Evolutionary conservation across 2,888 invertebrate species (phyloP).

Genomic region (Cosmopolites sordidus): DNA sequence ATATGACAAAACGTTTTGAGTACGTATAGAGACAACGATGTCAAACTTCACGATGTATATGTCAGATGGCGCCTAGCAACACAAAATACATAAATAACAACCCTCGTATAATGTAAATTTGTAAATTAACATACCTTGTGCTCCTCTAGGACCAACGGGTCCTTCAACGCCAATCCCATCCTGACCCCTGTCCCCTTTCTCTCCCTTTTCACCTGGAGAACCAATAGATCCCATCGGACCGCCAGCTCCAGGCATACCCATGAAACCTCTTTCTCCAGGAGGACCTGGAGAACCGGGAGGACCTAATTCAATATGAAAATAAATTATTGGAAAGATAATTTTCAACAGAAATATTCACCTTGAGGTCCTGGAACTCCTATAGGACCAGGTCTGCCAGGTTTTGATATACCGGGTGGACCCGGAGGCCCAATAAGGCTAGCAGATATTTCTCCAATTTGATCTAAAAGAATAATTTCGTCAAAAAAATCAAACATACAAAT

Average conservation of each 20-base stretch:
- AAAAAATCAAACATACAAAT: too few species aligned
- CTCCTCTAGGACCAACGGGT: conserved; percentile 65
- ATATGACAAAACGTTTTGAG: too few species aligned
- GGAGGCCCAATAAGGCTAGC: conserved; percentile 61
- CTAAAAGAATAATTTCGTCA: conserved; percentile 48
- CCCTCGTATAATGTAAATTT: background rate
- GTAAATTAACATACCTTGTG: conserved; percentile 52
- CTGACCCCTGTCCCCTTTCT: conserved; percentile 67
- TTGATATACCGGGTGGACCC: conserved; percentile 61
- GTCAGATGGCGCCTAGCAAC: too few species aligned
- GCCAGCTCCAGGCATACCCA: conserved; percentile 60
- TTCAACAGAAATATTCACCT: conserved; percentile 48
- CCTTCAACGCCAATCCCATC: conserved; percentile 74
- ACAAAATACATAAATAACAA: background rate
- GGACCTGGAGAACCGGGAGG: conserved; percentile 63
- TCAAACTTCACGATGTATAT: too few species aligned
- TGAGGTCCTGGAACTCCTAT: conserved; percentile 65
- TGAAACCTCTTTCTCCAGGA: conserved; percentile 61
- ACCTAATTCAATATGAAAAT: conserved; percentile 45
- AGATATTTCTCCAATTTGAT: conserved; percentile 69
- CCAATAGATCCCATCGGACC: conserved; percentile 61
- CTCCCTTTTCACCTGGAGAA: conserved; percentile 61
- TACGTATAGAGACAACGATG: too few species aligned
- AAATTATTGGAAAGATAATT: background rate
- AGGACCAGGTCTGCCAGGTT: conserved; percentile 65